Percentiles rank a stretch among this genome's conserved stretches.
Evolutionary conservation across 2,113 vertebrate species (phyloP).

Genomic region (Oryzias javanicus): DNA sequence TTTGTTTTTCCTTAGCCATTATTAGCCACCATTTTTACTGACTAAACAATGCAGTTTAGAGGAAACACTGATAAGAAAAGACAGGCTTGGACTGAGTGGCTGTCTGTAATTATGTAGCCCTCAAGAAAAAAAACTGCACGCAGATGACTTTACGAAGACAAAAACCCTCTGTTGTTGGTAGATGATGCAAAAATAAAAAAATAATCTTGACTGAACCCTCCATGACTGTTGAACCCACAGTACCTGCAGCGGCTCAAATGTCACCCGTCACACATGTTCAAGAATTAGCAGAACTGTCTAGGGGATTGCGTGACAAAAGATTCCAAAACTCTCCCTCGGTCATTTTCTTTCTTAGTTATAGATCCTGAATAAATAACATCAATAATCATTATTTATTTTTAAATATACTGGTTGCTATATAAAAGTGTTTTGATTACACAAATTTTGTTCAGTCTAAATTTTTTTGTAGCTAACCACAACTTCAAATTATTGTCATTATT

Average conservation of each 20-base stretch:
- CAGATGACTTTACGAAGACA: conserved; percentile 6
- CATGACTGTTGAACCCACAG: neutral
- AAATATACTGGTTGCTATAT: too few relatives aligned
- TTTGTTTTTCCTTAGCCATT: conserved; percentile 39
- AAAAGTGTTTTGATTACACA: too few relatives aligned
- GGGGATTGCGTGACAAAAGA: too few relatives aligned
- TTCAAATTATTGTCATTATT: too few relatives aligned
- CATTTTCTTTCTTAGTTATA: too few relatives aligned
- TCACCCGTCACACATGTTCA: too few relatives aligned
- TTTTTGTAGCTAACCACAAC: too few relatives aligned
- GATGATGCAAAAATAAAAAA: neutral
- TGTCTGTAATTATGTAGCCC: conserved; percentile 22
- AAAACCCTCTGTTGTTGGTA: conserved; percentile 24
- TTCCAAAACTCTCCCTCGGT: too few relatives aligned
- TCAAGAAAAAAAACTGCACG: conserved; percentile 31
- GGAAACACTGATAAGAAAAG: conserved; percentile 11
- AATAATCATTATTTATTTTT: too few relatives aligned
- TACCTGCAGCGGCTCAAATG: neutral
- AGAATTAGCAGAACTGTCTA: too few relatives aligned
- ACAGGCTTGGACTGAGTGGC: conserved; percentile 20
- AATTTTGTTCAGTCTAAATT: too few relatives aligned
- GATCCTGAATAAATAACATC: too few relatives aligned
- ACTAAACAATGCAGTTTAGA: conserved; percentile 4
- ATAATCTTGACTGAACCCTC: neutral
- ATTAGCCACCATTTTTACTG: conserved; percentile 33